Base-by-base conservation (phyloP, 2,113 vertebrate species). In the Echinops telfairi region DNA sequence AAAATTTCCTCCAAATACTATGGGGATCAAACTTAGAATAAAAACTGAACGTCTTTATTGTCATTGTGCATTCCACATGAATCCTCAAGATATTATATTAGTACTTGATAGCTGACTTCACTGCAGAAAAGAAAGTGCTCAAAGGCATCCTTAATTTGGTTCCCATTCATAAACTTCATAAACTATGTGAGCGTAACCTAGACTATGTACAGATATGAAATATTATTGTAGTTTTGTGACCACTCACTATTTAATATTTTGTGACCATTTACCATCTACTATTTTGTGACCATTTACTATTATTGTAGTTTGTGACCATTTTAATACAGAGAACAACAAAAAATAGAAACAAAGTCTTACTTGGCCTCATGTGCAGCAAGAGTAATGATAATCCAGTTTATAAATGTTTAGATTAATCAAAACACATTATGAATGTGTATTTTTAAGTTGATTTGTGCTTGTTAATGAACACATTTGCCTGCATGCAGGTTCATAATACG, bases 371-470 rank as follows among this genome's bases (percentile, higher is more conserved):
- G 68, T 0, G 0, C 29, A 94, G 90, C 66, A 77, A 33, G 82
- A 92, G 88, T 64, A 96, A 83, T 86, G 92, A 92, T 89, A 96
- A 96, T 96, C 89, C 43, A 96, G 31, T 75, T 91, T 96, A 91
- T 79, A 83, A 36, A 84, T 60, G 60, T 95, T 91, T 92, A 96
- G 70, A 93, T 60, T 79, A 96, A 96, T 87, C 83, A 31, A 95
- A 75, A 90, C 22, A 96, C 95, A 96, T 29, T 83, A 38, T 84
- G 68, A 96, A 96, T 91, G 77, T 0, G 0, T 94, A 92, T 97
- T 96, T 96, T 97, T 95, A 96, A 97, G 94, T 92, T 85, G 81
- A 91, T 68, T 95, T 91, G 64, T 38, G 70, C 77, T 5, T 92
- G 86, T 82, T 89, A 77, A 90, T 36, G 60, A 87, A 91, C 22